A percentile compares a stretch with the other conserved stretches of the same genome.
These are phyloP conservation scores for Protonibea diacanthus DNA, from an alignment of 2,797 vertebrate species.

Conservation along the genomic window DNA sequence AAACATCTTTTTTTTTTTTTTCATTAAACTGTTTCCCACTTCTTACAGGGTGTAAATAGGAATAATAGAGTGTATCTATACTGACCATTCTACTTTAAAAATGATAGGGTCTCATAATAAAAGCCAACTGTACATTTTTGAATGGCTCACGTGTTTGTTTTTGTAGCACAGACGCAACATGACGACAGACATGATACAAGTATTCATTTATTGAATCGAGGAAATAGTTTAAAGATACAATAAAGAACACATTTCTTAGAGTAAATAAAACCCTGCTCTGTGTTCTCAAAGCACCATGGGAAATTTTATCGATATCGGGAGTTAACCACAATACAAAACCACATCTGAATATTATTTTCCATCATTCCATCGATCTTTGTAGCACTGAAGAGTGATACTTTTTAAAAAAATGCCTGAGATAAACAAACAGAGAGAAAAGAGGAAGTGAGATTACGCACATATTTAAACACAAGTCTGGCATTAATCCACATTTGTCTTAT, in stretches of 20 bases:
- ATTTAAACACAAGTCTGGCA: background rate
- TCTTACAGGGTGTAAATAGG: slow-evolving; percentile 83
- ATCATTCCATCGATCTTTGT: background rate
- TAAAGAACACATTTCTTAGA: slow-evolving; percentile 37
- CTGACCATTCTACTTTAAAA: slow-evolving; percentile 79
- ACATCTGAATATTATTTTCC: slow-evolving; percentile 22
- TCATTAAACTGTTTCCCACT: slow-evolving; percentile 67
- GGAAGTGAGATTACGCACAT: background rate
- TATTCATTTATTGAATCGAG: slow-evolving; percentile 70
- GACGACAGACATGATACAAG: background rate
- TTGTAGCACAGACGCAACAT: slow-evolving; percentile 11
- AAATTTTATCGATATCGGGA: slow-evolving; percentile 26
- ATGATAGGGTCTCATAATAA: slow-evolving; percentile 82
- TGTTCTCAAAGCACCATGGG: slow-evolving; percentile 49
- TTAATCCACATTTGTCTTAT: slow-evolving; percentile 6
- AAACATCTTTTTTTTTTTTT: slow-evolving; percentile 63
- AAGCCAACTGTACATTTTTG: slow-evolving; percentile 82
- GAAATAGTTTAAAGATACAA: slow-evolving; percentile 51
- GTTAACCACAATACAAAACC: slow-evolving; percentile 51
- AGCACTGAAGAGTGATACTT: slow-evolving; percentile 5
- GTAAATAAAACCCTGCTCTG: background rate
- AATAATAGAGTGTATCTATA: slow-evolving; percentile 80
- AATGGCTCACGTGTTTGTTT: slow-evolving; percentile 58
- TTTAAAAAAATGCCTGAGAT: slow-evolving; percentile 16
- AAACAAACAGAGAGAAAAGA: background rate